Conservation (phyloP, 1,140 invertebrate genomes). For the Cydia splendana region DNA sequence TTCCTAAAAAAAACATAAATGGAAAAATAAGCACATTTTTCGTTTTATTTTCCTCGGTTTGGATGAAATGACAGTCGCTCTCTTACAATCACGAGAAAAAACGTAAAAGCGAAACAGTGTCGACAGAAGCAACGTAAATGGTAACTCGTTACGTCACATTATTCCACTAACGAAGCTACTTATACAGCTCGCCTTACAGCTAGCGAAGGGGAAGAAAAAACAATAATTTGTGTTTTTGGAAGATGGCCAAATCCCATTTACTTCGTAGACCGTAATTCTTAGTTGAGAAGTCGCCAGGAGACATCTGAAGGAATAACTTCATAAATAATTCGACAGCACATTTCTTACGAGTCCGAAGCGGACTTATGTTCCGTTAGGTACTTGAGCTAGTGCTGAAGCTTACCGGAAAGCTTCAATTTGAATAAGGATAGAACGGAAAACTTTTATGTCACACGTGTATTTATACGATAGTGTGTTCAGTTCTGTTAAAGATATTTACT, state of each 20-base stretch:
- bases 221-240: constrained; percentile 36
- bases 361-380: neutral
- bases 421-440: constrained; percentile 1
- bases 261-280: constrained; percentile 27
- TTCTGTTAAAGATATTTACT: no score
- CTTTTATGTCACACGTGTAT: neutral
- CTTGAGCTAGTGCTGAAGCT: neutral
- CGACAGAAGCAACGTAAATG: constrained; percentile 29
- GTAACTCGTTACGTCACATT: constrained; percentile 31
- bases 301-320: constrained; percentile 36
- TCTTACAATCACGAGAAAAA: constrained; percentile 18
- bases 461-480: neutral
- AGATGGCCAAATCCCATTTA: constrained; percentile 36
- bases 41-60: neutral
- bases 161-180: constrained; percentile 32
- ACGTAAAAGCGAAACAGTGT: constrained; percentile 26
- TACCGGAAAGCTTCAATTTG: constrained; percentile 2
- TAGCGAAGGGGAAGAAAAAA: constrained; percentile 4
- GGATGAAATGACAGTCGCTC: constrained; percentile 1
- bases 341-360: neutral
- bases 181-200: constrained; percentile 23
- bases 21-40: neutral
- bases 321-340: constrained; percentile 38
- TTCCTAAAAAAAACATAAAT: neutral
- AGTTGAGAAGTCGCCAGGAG: constrained; percentile 14